Base-by-base conservation (phyloP, 1,140 invertebrate genomes). In the Platorchestia sp. region DNA sequence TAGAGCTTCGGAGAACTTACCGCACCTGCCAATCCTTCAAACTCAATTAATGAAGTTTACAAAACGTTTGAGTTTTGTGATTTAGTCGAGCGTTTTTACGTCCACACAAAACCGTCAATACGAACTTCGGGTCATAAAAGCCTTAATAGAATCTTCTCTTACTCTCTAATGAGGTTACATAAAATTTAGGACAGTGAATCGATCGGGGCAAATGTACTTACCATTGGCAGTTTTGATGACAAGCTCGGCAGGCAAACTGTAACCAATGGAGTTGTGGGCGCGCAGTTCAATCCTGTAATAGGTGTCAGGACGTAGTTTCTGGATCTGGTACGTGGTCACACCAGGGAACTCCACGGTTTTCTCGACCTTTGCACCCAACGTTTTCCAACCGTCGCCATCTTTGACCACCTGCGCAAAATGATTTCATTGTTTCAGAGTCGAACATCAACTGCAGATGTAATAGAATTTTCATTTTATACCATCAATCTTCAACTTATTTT, bases 191-290 rank as follows among this genome's bases (percentile, higher is more conserved):
- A n/a, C n/a, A n/a, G n/a, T n/a, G n/a, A n/a, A n/a, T n/a, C n/a
- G n/a, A n/a, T n/a, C n/a, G n/a, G n/a, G n/a, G n/a, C 53, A 42
- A 44, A 43, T 41, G 42, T 86, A 96, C 97, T 95, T 97, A 97
- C 98, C 99, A 98, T 98, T 97, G 96, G 98, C 98, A 86, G 99
- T 99, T 97, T 98, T 98, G 96, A 99, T 97, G 97, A 98, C 98
- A 93, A 98, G 97, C 96, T 98, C 97, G 19, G 98, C 98, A 0
- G 98, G 98, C 87, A 97, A 97, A 96, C 98, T 99, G 97, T 97
- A 98, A 90, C 99, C 99, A 91, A 99, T 98, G 22, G 97, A 97
- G 97, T 99, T 99, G 96, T 98, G 98, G 36, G 99, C 99, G 96
- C 98, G 97, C 43, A 99, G 97, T 97, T 99, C 98, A 96, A 99